Base-by-base conservation (phyloP, 2,888 invertebrate genomes). In the Lagria hirta region DNA sequence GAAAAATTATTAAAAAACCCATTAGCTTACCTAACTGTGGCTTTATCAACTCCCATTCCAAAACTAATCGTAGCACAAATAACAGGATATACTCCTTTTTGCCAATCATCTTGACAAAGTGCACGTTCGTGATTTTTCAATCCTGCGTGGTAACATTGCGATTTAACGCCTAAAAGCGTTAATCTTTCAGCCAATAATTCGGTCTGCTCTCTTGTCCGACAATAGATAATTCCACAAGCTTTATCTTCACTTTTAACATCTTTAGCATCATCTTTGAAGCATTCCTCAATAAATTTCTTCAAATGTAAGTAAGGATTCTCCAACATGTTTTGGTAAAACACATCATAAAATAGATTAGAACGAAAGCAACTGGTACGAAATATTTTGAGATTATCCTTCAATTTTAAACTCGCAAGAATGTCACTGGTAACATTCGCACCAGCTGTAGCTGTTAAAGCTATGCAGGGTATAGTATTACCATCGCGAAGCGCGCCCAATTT, bases 21-120 rank as follows among this genome's bases (percentile, higher is more conserved):
- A n/a, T n/a, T n/a, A 43, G 42, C 55, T 59, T 58, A 84, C 84
- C 88, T 78, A 7, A 99, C 99, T 40, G 88, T 82, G 2, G 89
- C 83, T 71, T 99, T 99, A 70, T 99, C 98, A 2, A 99, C 94
- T 28, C 99, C 99, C 99, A 99, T 99, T 21, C 99, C 99, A 74
- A 99, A 99, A 62, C 96, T 96, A 43, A 98, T 87, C 0, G 99
- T 99, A 3, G 99, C 98, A 52, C 89, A 89, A 54, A 99, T 96
- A 15, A 97, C 88, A 2, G 90, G 84, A 58, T 85, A 83, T 54
- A 84, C 83, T 1, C 97, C 97, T 18, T 76, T 76, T 74, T 93
- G 92, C 98, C 98, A 99, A 52, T 86, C 83, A 65, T 89, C 87
- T 72, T 99, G 98, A 20, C 87, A 85, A 29, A 80, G 76, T 34